Conservation (phyloP, 2,888 invertebrate genomes). For the Caenorhabditis plicata region DNA sequence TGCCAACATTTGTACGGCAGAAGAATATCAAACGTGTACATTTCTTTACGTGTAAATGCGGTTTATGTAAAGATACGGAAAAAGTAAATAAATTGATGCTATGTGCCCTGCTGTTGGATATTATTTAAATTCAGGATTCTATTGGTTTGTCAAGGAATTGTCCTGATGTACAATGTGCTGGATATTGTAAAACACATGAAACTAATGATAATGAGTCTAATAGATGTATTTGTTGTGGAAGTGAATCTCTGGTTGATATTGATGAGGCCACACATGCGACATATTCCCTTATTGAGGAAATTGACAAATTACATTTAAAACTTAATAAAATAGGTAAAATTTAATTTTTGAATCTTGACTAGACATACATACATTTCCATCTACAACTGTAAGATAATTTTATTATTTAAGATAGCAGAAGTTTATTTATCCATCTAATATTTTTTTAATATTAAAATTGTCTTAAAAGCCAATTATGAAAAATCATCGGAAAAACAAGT, state of each 20-base stretch:
- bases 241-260: not conserved
- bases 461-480: no score
- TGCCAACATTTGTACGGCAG: slow-evolving; percentile 14
- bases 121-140: slow-evolving; percentile 11
- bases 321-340: not conserved
- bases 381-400: no score
- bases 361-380: no score
- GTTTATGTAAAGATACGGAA: slow-evolving; percentile 13
- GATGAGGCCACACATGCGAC: slow-evolving; percentile 3
- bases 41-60: slow-evolving; percentile 18
- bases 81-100: no score
- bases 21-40: slow-evolving; percentile 11
- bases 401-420: no score
- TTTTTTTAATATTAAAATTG: not conserved
- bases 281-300: slow-evolving; percentile 2
- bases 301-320: slow-evolving; percentile 8
- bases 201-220: not conserved
- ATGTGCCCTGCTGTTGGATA: no score
- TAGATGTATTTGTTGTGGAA: not conserved
- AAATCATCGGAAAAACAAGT: no score
- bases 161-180: not conserved
- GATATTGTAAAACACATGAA: slow-evolving; percentile 1
- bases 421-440: not conserved
- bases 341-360: no score
- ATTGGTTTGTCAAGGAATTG: slow-evolving; percentile 8